Percentiles rank a stretch among this genome's conserved stretches.
phyloP scores from a whole-genome alignment of 2,888 invertebrate species.

The Drosophila picticornis region DNA sequence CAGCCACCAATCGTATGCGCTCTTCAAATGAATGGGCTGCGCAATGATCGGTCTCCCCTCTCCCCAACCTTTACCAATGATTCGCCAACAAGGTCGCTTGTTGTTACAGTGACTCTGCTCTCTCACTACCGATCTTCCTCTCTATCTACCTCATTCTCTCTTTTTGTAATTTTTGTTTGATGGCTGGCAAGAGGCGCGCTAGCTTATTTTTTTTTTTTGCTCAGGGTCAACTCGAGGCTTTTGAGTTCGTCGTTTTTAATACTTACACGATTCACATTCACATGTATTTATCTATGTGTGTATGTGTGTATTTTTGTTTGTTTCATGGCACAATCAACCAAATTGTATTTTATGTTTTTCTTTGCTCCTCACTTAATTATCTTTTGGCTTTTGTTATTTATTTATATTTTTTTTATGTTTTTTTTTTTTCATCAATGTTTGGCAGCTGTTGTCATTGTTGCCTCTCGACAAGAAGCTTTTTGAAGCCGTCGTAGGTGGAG shows the following conservation, averaged over 20 bases:
- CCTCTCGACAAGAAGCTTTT: slow-evolving; percentile 61
- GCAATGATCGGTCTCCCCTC: slow-evolving; percentile 35
- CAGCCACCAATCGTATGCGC: slow-evolving; percentile 24
- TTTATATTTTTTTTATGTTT: neutral
- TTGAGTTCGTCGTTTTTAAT: slow-evolving; percentile 51
- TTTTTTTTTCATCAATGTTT: slow-evolving; percentile 52
- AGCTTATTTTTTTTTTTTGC: slow-evolving; percentile 69
- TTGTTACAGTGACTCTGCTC: slow-evolving; percentile 49
- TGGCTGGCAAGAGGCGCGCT: slow-evolving; percentile 50
- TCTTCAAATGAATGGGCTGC: slow-evolving; percentile 51
- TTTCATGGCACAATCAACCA: slow-evolving; percentile 60
- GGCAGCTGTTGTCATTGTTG: slow-evolving; percentile 44
- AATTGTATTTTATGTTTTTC: slow-evolving; percentile 43
- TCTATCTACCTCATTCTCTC: slow-evolving; percentile 15
- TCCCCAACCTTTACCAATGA: slow-evolving; percentile 16
- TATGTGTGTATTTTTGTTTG: slow-evolving; percentile 55
- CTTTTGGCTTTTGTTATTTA: slow-evolving; percentile 42
- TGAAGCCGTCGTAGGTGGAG: slow-evolving; percentile 54
- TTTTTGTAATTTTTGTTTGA: slow-evolving; percentile 61
- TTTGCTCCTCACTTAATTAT: slow-evolving; percentile 61
- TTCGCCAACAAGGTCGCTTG: slow-evolving; percentile 59
- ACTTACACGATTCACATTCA: slow-evolving; percentile 9
- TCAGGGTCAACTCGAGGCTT: slow-evolving; percentile 85
- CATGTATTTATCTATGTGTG: slow-evolving; percentile 11
- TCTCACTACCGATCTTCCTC: slow-evolving; percentile 20